Base-by-base conservation (phyloP, 2,113 vertebrate genomes). In the Melospiza georgiana region DNA sequence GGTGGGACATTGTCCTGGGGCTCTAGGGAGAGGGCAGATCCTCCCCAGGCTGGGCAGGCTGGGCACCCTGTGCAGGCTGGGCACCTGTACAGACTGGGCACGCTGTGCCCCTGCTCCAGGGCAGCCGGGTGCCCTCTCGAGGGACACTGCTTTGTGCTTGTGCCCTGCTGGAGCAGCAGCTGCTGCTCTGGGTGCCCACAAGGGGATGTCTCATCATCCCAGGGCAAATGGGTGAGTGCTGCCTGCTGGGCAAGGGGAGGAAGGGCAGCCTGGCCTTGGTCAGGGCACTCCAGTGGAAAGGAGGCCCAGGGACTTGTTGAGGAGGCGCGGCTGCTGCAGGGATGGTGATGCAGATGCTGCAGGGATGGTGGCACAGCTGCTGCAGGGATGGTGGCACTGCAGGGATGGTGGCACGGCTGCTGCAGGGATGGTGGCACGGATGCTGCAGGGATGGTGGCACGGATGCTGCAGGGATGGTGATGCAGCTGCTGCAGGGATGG, bases 81-180 rank as follows among this genome's bases (percentile, higher is more conserved):
- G 41, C 39, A 41, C 39, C 37, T 39, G 37, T 11, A 12, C 39
- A 39, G 39, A 12, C 33, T 73, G 84, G 49, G 49, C 18, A 58
- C 37, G 2, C 43, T 20, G 48, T 8, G 3, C n/a, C 31, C 39
- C 63, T 62, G 33, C 68, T 35, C 55, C 28, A 2, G 11, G 24
- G 19, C 5, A 8, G 18, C 1, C 7, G 11, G 8, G 20, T 31
- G 52, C 6, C n/a, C 46, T 67, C 77, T 51, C 0, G 0, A 62
- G 33, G 41, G 41, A 39, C 35, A 0, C 0, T 1, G 0, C 28
- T 89, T 33, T 15, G 4, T 54, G n/a, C 41, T n/a, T 54, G 18
- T 4, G 5, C 6, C 12, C 18, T 3, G 5, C 31, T 33, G 33
- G 1, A 13, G 30, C 17, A 30, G 25, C 1, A 2, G 48, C 12